Conservation (phyloP, 1,140 invertebrate species). For the Bombus cullumanus region DNA sequence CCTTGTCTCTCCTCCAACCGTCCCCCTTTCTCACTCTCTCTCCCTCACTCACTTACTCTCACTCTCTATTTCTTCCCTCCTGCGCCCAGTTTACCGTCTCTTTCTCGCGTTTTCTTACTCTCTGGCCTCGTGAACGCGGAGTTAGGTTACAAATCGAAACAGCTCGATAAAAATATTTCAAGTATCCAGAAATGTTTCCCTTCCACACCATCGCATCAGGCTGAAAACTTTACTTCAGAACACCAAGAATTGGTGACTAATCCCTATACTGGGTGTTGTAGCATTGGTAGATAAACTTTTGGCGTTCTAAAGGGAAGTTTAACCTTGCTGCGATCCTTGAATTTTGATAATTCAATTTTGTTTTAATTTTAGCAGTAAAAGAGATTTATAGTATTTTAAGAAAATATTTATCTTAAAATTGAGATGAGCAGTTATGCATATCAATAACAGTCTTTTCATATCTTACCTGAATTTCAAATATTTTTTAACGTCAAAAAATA, state of each 20-base stretch:
- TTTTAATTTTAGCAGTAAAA: too few relatives aligned
- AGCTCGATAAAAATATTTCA: conserved; percentile 59
- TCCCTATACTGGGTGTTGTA: not conserved
- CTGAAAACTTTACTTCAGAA: not conserved
- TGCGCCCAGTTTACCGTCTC: not conserved
- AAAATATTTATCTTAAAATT: too few relatives aligned
- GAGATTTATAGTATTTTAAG: too few relatives aligned
- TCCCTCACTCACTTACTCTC: too few relatives aligned
- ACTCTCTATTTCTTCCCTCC: too few relatives aligned
- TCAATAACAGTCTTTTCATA: too few relatives aligned
- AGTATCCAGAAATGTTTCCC: conserved; percentile 40
- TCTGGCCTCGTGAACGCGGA: conserved; percentile 34
- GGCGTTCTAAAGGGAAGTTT: not conserved
- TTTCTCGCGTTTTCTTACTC: not conserved
- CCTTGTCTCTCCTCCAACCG: not conserved
- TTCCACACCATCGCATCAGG: not conserved
- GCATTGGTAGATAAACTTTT: not conserved
- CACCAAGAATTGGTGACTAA: not conserved
- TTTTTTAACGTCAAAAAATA: too few relatives aligned
- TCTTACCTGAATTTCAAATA: too few relatives aligned
- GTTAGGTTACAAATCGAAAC: conserved; percentile 34
- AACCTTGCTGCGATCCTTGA: not conserved
- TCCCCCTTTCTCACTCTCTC: too few relatives aligned
- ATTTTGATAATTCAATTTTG: too few relatives aligned
- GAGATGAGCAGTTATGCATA: too few relatives aligned